Evolutionary conservation across 2,113 vertebrate species (phyloP).

Genomic region (Neotoma lepida): DNA sequence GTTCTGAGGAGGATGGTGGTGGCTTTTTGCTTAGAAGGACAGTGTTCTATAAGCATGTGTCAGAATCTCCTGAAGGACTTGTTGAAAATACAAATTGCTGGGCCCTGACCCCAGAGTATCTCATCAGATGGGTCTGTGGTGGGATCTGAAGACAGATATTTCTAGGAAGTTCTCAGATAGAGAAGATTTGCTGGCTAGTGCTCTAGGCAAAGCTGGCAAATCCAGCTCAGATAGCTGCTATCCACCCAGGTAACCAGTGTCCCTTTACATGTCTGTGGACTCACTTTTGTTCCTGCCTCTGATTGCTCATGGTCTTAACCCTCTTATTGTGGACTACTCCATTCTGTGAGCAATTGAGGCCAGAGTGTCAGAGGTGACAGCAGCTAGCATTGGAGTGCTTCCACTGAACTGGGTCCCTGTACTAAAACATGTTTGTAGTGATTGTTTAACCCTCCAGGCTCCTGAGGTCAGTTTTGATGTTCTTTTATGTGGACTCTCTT

Average conservation of each 20-base stretch:
- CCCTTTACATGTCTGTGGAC: fast-evolving
- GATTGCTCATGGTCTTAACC: neutral
- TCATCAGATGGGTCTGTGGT: neutral
- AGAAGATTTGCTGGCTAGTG: neutral
- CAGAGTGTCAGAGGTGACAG: neutral
- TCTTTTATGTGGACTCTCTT: neutral
- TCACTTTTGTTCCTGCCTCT: neutral
- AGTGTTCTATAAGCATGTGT: neutral
- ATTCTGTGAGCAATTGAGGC: neutral
- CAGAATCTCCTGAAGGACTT: neutral
- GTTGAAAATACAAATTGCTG: neutral
- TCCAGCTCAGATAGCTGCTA: too few species aligned
- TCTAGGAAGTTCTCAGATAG: neutral
- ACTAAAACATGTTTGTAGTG: too few species aligned
- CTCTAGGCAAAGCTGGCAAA: neutral
- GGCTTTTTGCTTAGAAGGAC: neutral
- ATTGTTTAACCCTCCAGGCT: neutral
- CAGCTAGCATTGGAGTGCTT: neutral
- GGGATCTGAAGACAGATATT: neutral
- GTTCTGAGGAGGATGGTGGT: neutral
- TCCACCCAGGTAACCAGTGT: neutral
- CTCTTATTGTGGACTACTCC: neutral
- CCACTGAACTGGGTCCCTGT: fast-evolving
- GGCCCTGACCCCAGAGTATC: neutral
- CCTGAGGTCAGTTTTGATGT: neutral